phyloP scores from a whole-genome alignment of 1,140 invertebrate species.

The Brachionus rotundiformis region DNA sequence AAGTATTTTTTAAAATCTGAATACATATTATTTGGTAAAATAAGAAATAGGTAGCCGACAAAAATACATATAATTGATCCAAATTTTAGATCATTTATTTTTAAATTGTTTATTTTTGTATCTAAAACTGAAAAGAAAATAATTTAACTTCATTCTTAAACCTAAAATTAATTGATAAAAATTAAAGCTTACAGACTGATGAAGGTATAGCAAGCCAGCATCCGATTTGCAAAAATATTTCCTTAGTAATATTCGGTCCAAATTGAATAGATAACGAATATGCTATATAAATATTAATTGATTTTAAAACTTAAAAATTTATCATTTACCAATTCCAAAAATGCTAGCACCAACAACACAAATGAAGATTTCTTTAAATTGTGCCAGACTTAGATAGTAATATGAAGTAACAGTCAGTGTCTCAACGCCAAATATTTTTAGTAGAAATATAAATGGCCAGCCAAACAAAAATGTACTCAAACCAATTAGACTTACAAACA shows the following conservation, averaged over 20 bases:
- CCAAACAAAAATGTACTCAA: conserved; percentile 27
- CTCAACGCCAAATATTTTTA: conserved; percentile 23
- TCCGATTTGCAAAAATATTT: conserved; percentile 37
- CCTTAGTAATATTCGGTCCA: not conserved
- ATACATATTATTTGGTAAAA: conserved; percentile 37
- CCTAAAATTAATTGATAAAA: no score
- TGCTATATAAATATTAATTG: no score
- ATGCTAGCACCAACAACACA: conserved; percentile 46
- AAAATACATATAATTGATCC: conserved; percentile 34
- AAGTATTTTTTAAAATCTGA: conserved; percentile 27
- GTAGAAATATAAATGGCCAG: conserved; percentile 35
- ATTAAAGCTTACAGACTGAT: not conserved
- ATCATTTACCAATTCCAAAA: conserved; percentile 18
- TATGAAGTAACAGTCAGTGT: conserved; percentile 14
- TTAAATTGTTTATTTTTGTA: not conserved
- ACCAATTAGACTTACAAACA: conserved; percentile 39
- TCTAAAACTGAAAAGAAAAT: conserved; percentile 31
- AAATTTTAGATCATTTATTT: conserved; percentile 25
- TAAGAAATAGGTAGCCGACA: conserved; percentile 15
- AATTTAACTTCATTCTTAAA: no score
- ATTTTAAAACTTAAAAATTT: no score
- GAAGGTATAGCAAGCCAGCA: conserved; percentile 17
- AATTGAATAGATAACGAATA: conserved; percentile 14
- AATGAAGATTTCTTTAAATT: conserved; percentile 28
- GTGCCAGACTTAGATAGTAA: not conserved